phyloP scores from a whole-genome alignment of 2,113 vertebrate genomes.

The Arvicanthis niloticus region DNA sequence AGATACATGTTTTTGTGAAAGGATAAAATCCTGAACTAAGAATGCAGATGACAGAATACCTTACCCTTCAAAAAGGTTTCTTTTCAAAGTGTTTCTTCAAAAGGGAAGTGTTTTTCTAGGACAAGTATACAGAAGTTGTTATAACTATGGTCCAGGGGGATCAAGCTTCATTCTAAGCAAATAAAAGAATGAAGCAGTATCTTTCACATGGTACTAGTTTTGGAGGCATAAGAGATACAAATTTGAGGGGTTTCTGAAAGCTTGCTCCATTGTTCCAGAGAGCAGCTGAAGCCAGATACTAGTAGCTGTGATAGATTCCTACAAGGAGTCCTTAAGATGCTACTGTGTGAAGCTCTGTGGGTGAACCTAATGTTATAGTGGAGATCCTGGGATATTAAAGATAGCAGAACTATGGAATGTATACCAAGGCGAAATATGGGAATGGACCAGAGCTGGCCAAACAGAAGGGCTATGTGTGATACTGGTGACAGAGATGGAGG shows the following conservation, averaged over 20 bases:
- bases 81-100: no score
- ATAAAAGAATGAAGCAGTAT: background rate
- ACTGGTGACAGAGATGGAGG: background rate
- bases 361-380: background rate
- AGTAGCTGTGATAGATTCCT: background rate
- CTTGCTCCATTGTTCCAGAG: background rate
- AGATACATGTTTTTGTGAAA: background rate
- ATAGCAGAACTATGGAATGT: background rate
- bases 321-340: background rate
- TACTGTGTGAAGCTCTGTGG: background rate
- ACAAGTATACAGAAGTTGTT: background rate
- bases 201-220: background rate
- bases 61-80: background rate
- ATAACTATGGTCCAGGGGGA: background rate
- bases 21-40: background rate
- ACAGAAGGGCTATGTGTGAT: background rate
- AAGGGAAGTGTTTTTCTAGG: background rate
- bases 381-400: background rate
- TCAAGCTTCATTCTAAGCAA: background rate
- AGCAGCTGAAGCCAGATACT: background rate
- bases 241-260: background rate
- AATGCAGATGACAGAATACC: background rate
- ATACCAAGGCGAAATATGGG: background rate
- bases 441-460: no score
- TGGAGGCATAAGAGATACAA: background rate